Conservation (phyloP, 2,888 invertebrate genomes). For the Euzophera pinguis region DNA sequence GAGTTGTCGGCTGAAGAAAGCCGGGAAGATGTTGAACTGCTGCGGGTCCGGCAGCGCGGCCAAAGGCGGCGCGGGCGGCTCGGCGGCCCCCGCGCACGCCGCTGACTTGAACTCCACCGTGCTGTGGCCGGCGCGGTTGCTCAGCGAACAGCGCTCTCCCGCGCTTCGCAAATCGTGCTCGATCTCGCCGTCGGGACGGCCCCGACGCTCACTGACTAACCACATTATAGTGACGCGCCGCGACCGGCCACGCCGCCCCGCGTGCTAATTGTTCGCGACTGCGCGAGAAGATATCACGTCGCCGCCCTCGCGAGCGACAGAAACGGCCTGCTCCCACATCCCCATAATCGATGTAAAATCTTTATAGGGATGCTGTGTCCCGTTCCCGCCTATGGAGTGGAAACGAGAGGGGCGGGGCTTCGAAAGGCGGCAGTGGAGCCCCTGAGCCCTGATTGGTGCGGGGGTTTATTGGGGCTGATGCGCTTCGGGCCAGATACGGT, state of each 20-base stretch:
- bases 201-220: constrained; percentile 83
- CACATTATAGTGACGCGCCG: constrained; percentile 79
- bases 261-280: constrained; percentile 76
- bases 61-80: constrained; percentile 76
- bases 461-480: constrained; percentile 30
- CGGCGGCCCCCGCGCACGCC: constrained; percentile 82
- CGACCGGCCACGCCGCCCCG: constrained; percentile 63
- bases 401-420: constrained; percentile 29
- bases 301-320: constrained; percentile 66
- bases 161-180: constrained; percentile 63
- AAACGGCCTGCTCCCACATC: constrained; percentile 62
- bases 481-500: constrained; percentile 66
- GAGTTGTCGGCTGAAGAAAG: constrained; percentile 93
- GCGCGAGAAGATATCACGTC: constrained; percentile 65
- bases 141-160: constrained; percentile 69
- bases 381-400: constrained; percentile 49
- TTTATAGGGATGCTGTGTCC: constrained; percentile 68
- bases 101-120: constrained; percentile 92
- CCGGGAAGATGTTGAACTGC: constrained; percentile 95
- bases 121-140: constrained; percentile 81
- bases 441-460: constrained; percentile 29
- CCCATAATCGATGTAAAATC: constrained; percentile 73
- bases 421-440: constrained; percentile 38
- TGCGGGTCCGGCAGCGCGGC: constrained; percentile 83
- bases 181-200: constrained; percentile 77